Conservation (phyloP, 2,888 invertebrate species). For the Mythimna impura region DNA sequence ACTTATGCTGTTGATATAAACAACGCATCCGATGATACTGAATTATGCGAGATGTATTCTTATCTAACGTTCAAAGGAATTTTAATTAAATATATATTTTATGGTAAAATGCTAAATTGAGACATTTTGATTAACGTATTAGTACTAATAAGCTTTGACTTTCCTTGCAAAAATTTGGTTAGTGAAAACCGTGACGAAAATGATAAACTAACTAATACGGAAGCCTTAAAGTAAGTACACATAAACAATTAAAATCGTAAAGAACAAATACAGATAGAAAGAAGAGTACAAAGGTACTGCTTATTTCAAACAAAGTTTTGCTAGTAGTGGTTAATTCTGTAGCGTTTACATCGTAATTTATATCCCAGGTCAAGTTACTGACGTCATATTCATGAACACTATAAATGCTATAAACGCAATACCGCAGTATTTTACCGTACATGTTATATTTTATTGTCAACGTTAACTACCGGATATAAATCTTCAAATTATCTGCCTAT, state of each 20-base stretch:
- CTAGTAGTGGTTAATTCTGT: too few relatives aligned
- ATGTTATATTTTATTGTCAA: background rate
- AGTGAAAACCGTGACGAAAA: background rate
- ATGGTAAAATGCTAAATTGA: slow-evolving; percentile 22
- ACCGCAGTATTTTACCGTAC: too few relatives aligned
- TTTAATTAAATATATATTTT: slow-evolving; percentile 19
- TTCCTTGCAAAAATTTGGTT: slow-evolving; percentile 42
- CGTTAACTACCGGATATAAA: background rate
- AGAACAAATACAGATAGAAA: too few relatives aligned
- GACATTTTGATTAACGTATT: slow-evolving; percentile 26
- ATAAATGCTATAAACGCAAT: slow-evolving; percentile 11
- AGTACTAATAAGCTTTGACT: slow-evolving; percentile 25
- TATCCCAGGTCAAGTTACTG: background rate
- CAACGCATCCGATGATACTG: slow-evolving; percentile 13
- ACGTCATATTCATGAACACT: slow-evolving; percentile 16
- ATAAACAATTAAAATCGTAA: too few relatives aligned
- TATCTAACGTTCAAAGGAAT: slow-evolving; percentile 25
- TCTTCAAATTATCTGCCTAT: background rate
- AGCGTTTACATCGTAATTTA: background rate
- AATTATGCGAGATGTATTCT: slow-evolving; percentile 34
- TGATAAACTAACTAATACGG: background rate
- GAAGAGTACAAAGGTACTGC: too few relatives aligned
- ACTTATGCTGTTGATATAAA: slow-evolving; percentile 23
- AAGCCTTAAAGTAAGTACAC: background rate
- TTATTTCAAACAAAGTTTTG: too few relatives aligned